Evolutionary conservation across 2,113 vertebrate genomes (phyloP), one percentile per base, ranked within the genome.

Genomic region (Mixornis gularis): DNA sequence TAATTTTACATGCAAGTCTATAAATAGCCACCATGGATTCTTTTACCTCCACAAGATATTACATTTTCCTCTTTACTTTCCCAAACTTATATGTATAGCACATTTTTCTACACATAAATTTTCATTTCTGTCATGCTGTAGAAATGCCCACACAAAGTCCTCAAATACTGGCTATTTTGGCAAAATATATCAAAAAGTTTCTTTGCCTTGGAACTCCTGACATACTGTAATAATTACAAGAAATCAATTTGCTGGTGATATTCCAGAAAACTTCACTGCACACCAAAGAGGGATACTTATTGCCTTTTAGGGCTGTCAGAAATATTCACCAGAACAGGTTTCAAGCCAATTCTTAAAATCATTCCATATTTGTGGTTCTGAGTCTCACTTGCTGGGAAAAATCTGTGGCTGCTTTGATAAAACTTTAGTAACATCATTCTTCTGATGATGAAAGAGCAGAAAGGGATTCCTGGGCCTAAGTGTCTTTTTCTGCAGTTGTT

Each of bases 211-310:
- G 26, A 88, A 62, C 13, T 91, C 34, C n/a, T 69, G 52, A 40
- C 53, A 89, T 69, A 15, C 12, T 3, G 6, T 85, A 73, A 82
- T 36, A 87, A 78, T 83, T 66, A 81, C 5, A 16, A 90, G 68
- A 95, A 92, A 93, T 76, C 13, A 68, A 32, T 92, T 91, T 95
- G 36, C 70, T 68, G 63, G 21, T 92, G 79, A 95, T 95, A 94
- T 38, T 94, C 72, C 19, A 66, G 84, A 41, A 80, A 6, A 85
- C 30, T 86, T 79, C 46, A 84, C 25, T 91, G 65, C 55, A 74
- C 38, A 70, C 46, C 7, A 2, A 27, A 71, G n/a, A 70, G n/a
- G 59, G n/a, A 71, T 44, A 30, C 92, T 85, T 74, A 86, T 91
- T 88, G 52, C 21, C 62, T 85, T 73, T 91, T 60, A 72, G 25